Base-by-base conservation (phyloP, 2,797 vertebrate species). In the Podarcis lilfordi region DNA sequence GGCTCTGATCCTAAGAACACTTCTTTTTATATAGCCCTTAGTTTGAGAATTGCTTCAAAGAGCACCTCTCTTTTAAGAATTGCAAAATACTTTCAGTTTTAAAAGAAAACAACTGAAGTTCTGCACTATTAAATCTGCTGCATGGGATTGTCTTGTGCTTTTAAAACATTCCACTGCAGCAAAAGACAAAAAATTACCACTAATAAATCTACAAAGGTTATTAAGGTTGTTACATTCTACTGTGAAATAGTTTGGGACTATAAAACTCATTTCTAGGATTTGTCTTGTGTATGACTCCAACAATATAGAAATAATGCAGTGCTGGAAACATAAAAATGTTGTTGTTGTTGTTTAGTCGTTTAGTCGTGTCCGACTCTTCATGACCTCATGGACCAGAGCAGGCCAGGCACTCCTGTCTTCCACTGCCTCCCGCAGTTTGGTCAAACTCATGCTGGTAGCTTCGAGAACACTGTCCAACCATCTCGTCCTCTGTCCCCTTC, bases 91-190 rank as follows among this genome's bases (percentile, higher is more conserved):
- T 89, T 86, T 43, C 88, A 93, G 45, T 55, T 75, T 40, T 23
- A 81, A 82, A 64, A 82, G 89, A 93, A 93, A 91, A 92, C 92
- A 93, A 90, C 88, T 92, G 88, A 89, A 82, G 17, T 94, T 94
- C 90, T 89, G 64, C 40, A 88, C 91, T 94, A 91, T 83, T 85
- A 86, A 82, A 85, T 72, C 84, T 93, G 55, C 82, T 55, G 61
- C 71, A 75, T 2, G 59, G 27, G 8, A 82, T 79, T 79, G 32
- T 78, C 35, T 82, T 84, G 35, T 68, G 50, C 35, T 85, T 89
- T 89, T 72, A 72, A 74, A 77, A 85, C 37, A 64, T 45, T 87
- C 3, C 10, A 15, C 82, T 82, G 35, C 43, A 78, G 32, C 8
- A 69, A 75, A 80, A 85, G 43, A 59, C 45, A 75, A 82, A 55